phyloP scores from a whole-genome alignment of 2,797 vertebrate genomes.

The Geotrypetes seraphini region DNA sequence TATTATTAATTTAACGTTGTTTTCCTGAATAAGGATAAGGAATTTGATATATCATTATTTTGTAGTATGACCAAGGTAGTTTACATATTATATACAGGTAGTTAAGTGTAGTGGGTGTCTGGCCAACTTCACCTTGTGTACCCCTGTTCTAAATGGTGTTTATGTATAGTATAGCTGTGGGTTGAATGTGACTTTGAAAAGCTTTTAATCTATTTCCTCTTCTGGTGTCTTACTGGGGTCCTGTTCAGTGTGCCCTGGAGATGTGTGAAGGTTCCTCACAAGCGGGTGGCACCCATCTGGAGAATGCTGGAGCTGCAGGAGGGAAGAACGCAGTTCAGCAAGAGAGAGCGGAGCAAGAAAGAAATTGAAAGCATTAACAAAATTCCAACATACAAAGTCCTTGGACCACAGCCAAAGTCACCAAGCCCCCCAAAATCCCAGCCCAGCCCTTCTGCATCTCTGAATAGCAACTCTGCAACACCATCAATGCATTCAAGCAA shows the following conservation, averaged over 20 bases:
- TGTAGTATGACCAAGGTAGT: too few relatives aligned
- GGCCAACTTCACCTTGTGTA: too few relatives aligned
- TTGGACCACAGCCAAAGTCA: conserved; percentile 15
- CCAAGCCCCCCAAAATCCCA: conserved; percentile 64
- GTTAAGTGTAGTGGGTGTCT: too few relatives aligned
- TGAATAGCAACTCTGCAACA: conserved; percentile 74
- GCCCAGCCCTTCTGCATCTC: conserved; percentile 76
- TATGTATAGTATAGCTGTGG: too few relatives aligned
- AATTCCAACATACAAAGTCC: conserved; percentile 34
- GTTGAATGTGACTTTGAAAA: background rate
- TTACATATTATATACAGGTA: too few relatives aligned
- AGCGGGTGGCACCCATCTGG: conserved; percentile 76
- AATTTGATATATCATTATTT: too few relatives aligned
- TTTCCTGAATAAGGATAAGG: too few relatives aligned
- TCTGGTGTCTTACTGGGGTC: conserved; percentile 4
- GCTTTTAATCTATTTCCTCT: conserved; percentile 15
- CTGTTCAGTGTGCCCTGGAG: conserved; percentile 80
- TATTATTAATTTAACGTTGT: too few relatives aligned
- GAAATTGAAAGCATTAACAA: conserved; percentile 69
- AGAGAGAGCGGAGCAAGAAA: conserved; percentile 85
- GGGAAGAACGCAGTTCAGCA: conserved; percentile 83
- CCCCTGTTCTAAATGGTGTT: too few relatives aligned
- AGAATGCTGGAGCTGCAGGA: conserved; percentile 97
- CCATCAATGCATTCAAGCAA: conserved; percentile 99
- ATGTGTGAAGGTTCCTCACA: conserved; percentile 90